Base-by-base conservation (phyloP, 37 sponge, comb jelly and placozoan genomes). In the Agelas oroides region DNA sequence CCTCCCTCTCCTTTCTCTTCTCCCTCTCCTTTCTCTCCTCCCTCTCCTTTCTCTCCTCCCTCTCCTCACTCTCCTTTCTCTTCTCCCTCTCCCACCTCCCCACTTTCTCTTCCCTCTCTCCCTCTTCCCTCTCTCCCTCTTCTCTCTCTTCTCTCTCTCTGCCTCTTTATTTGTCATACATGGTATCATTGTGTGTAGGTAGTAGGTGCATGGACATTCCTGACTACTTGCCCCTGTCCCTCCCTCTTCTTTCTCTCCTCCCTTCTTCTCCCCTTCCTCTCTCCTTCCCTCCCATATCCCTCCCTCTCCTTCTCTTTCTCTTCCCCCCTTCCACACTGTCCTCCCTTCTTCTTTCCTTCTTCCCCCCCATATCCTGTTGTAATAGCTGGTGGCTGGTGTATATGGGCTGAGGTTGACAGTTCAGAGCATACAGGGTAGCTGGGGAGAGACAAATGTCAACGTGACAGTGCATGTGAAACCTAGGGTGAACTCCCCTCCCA, bases 351-450 rank as follows among this genome's bases (percentile, higher is more conserved):
- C 8, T 46, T 15, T 20, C 21, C 5, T 35, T 13, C 15, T 34
- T 31, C 70, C 28, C 35, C 15, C 70, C 13, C 35, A 46, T 8
- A 3, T 35, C 37, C 15, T 12, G 19, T 17, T 40, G 16, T n/a
- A 71, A 25, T 54, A 90, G 91, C 75, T 90, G 69, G 74, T 53
- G 0, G 39, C 58, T 13, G 92, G 89, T 71, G 79, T 71, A 36
- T 88, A 92, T 53, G 56, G 73, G 14, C 53, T 86, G 34, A 65
- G 53, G 55, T 40, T 87, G 84, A 53, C 30, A 28, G 80, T 82
- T 31, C 32, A 1, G 21, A 37, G 31, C 35, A 36, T 20, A 21
- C 2, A 18, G 23, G 77, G 81, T 1, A 1, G 12, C 13, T 86
- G 21, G 17, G 88, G 77, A 39, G 78, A 60, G 36, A 63, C 37